phyloP scores from a whole-genome alignment of 2,113 vertebrate species.

The Toxostoma redivivum region DNA sequence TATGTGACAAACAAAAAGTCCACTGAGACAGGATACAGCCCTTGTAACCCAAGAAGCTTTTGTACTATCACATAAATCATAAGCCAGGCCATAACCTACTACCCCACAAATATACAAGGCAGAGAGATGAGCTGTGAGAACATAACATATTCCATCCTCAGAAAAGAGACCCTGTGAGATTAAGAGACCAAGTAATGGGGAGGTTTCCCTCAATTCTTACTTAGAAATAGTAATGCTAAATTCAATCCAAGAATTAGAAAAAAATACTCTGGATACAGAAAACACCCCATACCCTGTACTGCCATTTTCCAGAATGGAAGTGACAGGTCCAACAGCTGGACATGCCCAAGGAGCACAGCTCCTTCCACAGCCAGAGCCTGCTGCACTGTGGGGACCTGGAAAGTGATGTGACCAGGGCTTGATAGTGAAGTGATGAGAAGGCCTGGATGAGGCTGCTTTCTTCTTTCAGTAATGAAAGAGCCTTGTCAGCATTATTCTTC shows the following conservation, averaged over 20 bases:
- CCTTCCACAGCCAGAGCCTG: fast-evolving
- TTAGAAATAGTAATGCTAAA: not conserved
- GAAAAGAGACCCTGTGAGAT: not conserved
- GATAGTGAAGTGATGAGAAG: not conserved
- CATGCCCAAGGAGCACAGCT: not conserved
- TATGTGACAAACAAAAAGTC: not conserved
- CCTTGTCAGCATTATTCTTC: not conserved
- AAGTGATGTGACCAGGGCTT: not conserved
- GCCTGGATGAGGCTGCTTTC: not conserved
- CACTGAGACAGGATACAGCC: not conserved
- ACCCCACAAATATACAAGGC: not conserved
- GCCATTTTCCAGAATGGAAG: not conserved
- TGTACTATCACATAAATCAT: not conserved
- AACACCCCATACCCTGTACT: fast-evolving
- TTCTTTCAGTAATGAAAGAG: not conserved
- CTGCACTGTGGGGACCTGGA: not conserved
- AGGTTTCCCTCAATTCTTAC: not conserved
- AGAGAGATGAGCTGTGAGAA: not conserved
- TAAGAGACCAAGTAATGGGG: not conserved
- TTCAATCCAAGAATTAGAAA: not conserved
- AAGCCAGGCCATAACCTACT: not conserved
- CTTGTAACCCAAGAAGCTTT: not conserved
- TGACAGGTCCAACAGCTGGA: not conserved
- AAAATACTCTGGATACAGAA: not conserved
- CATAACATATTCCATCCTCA: not conserved